These are phyloP conservation scores for Rhagonycha lutea DNA, from an alignment of 2,888 invertebrate genomes.

Conservation along the genomic window DNA sequence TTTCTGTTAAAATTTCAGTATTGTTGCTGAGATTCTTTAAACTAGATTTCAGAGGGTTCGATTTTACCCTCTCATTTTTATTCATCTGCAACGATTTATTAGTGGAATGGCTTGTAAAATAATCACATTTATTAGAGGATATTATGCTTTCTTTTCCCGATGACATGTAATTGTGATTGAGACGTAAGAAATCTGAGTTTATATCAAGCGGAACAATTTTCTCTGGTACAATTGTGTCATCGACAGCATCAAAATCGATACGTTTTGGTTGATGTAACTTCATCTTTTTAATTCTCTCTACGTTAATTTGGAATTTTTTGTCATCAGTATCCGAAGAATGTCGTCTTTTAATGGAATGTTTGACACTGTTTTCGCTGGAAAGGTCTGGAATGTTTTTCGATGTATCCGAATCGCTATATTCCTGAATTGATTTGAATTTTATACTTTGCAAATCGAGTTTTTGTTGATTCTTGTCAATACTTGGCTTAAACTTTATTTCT, in stretches of 20 bases:
- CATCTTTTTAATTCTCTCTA: slow-evolving; percentile 32
- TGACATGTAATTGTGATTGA: background rate
- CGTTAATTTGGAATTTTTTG: slow-evolving; percentile 27
- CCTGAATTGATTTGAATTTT: slow-evolving; percentile 38
- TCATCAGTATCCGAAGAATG: slow-evolving; percentile 12
- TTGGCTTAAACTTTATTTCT: background rate
- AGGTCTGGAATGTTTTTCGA: slow-evolving; percentile 55
- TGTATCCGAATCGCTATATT: slow-evolving; percentile 50
- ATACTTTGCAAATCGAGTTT: background rate
- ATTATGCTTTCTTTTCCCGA: slow-evolving; percentile 16
- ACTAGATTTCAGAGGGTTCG: background rate
- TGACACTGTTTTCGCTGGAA: slow-evolving; percentile 45
- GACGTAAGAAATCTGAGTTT: background rate
- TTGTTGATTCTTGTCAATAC: background rate
- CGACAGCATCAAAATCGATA: background rate
- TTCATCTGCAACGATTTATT: background rate
- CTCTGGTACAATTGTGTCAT: background rate
- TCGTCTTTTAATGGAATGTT: slow-evolving; percentile 10
- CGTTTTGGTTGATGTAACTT: slow-evolving; percentile 18
- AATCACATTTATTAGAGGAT: slow-evolving; percentile 20
- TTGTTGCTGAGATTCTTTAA: background rate
- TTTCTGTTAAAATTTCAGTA: background rate
- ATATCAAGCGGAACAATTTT: background rate
- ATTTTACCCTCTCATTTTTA: background rate
- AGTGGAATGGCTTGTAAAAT: background rate